A percentile compares a stretch with the other conserved stretches of the same genome.
These are phyloP conservation scores for Platichthys stellatus DNA, from an alignment of 2,113 vertebrate species.

Conservation along the genomic window DNA sequence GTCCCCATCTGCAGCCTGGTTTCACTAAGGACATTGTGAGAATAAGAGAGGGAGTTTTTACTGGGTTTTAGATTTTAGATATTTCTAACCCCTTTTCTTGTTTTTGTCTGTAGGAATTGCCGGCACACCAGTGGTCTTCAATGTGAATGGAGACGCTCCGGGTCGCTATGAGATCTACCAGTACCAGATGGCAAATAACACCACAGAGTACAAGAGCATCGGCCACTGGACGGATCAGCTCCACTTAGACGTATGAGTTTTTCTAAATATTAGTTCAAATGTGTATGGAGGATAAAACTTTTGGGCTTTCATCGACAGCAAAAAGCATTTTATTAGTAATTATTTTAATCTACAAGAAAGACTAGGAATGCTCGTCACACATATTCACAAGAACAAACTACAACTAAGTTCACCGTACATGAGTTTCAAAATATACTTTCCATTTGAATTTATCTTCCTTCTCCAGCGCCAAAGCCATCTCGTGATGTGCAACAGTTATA, in stretches of 20 bases:
- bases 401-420: too few species aligned
- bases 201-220: slow-evolving; percentile 91
- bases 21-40: slow-evolving; percentile 27
- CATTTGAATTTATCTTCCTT: background rate
- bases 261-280: background rate
- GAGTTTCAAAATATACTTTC: too few species aligned
- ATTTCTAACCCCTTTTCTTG: background rate
- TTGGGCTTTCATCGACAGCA: background rate
- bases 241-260: slow-evolving; percentile 86
- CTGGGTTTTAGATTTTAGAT: background rate
- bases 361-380: too few species aligned
- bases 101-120: slow-evolving; percentile 87
- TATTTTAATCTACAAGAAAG: too few species aligned
- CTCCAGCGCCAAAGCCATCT: background rate
- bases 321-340: background rate
- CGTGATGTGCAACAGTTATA: background rate
- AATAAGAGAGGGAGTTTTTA: slow-evolving; percentile 5
- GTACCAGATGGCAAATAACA: slow-evolving; percentile 91
- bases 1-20: slow-evolving; percentile 31
- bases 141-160: slow-evolving; percentile 92
- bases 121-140: slow-evolving; percentile 93
- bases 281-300: background rate
- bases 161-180: slow-evolving; percentile 97
- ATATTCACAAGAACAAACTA: too few species aligned
- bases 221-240: slow-evolving; percentile 94